Percentiles rank a stretch among this genome's conserved stretches.
phyloP scores from a whole-genome alignment of 53 echinoderm and acorn worm genomes.

The Temnopleurus reevesii region DNA sequence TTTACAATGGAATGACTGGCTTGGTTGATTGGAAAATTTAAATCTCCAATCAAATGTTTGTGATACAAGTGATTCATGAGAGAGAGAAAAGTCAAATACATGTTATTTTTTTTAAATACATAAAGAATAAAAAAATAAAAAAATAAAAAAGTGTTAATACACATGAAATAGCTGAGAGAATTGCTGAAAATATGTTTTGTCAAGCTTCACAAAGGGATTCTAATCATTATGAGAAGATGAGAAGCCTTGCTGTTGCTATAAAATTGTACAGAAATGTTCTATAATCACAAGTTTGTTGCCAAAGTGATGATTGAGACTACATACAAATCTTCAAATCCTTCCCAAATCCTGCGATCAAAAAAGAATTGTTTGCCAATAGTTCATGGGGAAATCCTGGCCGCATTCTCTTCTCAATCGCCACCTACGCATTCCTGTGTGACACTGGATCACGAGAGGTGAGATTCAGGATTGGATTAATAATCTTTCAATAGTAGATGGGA shows the following conservation, averaged over 20 bases:
- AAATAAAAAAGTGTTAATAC: too few species aligned
- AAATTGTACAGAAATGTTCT: not conserved
- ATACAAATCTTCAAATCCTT: not conserved
- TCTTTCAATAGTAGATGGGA: too few species aligned
- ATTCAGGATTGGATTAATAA: not conserved
- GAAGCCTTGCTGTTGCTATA: not conserved
- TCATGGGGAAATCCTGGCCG: not conserved
- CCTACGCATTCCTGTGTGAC: not conserved
- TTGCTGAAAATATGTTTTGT: too few species aligned
- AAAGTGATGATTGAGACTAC: constrained; percentile 29
- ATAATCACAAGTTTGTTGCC: not conserved
- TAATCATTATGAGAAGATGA: not conserved
- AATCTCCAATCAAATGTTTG: too few species aligned
- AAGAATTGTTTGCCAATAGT: not conserved
- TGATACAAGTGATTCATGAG: not conserved
- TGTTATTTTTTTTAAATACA: not conserved
- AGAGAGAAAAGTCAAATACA: too few species aligned
- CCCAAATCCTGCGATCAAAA: constrained; percentile 4
- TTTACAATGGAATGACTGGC: not conserved
- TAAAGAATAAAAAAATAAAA: not conserved
- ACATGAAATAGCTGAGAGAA: too few species aligned
- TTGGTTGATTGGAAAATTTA: not conserved
- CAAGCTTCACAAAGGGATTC: not conserved
- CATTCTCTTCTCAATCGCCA: not conserved
- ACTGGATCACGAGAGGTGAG: not conserved